Conservation (phyloP, 2,888 invertebrate genomes). For the Ametastegia equiseti region DNA sequence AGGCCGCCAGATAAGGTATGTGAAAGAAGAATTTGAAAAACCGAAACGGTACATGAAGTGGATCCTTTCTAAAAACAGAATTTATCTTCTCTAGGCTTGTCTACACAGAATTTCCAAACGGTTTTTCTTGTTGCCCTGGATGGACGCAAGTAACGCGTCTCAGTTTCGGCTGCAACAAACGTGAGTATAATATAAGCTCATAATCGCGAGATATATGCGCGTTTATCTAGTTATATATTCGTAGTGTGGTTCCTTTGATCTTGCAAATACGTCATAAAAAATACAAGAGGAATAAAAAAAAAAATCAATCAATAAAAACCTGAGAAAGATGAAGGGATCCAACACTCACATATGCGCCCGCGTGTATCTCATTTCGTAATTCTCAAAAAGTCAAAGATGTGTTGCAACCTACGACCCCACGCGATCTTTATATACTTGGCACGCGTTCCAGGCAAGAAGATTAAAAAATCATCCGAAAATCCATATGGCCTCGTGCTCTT, state of each 20-base stretch:
- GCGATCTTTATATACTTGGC: not conserved
- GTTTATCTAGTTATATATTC: not conserved
- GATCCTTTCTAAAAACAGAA: not conserved
- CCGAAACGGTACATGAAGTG: too few relatives aligned
- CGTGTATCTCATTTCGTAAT: not conserved
- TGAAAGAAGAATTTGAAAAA: slow-evolving; percentile 1
- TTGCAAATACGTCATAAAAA: not conserved
- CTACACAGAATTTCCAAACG: slow-evolving; percentile 66
- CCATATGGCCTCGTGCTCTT: slow-evolving; percentile 1
- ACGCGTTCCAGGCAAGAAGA: not conserved
- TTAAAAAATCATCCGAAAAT: not conserved
- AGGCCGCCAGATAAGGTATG: slow-evolving; percentile 68
- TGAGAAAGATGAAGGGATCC: not conserved
- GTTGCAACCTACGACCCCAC: not conserved
- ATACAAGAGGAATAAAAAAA: too few relatives aligned
- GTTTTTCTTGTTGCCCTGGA: slow-evolving; percentile 79
- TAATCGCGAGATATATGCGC: not conserved
- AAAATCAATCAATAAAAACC: too few relatives aligned
- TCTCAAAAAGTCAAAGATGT: not conserved
- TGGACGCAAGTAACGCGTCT: slow-evolving; percentile 79
- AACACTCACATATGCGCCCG: too few relatives aligned
- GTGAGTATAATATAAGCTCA: slow-evolving; percentile 75
- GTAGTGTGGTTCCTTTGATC: not conserved
- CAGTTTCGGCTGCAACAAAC: slow-evolving; percentile 81
- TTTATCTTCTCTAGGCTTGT: slow-evolving; percentile 60